phyloP scores from a whole-genome alignment of 2,797 vertebrate species.

The Hypotaenidia philippensis region DNA sequence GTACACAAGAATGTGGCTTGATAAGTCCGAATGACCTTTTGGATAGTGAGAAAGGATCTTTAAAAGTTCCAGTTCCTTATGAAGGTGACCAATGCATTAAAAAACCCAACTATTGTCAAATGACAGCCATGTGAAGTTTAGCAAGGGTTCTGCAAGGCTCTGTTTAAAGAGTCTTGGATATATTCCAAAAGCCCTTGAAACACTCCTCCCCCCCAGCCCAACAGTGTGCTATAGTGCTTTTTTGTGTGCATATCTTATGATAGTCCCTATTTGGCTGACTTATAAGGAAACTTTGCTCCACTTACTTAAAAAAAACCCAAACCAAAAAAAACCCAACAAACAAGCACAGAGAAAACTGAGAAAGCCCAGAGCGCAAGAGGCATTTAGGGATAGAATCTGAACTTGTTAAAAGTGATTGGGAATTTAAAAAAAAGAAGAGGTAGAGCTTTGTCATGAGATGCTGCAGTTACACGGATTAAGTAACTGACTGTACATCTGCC shows the following conservation, averaged over 20 bases:
- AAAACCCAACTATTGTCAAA: neutral
- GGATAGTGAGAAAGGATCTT: neutral
- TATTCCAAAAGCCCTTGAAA: neutral
- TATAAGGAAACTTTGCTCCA: neutral
- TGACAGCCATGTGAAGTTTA: neutral
- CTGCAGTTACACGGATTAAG: neutral
- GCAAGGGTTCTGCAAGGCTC: neutral
- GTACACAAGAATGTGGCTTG: neutral
- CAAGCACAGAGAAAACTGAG: neutral
- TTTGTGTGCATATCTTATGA: neutral
- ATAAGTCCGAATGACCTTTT: neutral
- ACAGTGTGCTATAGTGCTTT: neutral
- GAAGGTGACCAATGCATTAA: neutral
- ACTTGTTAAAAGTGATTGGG: neutral
- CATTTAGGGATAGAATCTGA: neutral
- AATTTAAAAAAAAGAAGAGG: neutral
- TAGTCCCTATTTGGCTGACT: neutral
- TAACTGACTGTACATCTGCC: neutral
- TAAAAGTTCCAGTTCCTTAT: neutral
- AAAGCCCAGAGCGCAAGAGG: neutral
- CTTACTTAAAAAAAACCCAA: neutral
- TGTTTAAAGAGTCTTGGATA: neutral
- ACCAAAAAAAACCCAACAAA: neutral
- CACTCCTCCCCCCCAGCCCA: neutral
- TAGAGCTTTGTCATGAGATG: conserved; percentile 21